Conservation (phyloP, 1,140 invertebrate species). For the Plodia interpunctella region DNA sequence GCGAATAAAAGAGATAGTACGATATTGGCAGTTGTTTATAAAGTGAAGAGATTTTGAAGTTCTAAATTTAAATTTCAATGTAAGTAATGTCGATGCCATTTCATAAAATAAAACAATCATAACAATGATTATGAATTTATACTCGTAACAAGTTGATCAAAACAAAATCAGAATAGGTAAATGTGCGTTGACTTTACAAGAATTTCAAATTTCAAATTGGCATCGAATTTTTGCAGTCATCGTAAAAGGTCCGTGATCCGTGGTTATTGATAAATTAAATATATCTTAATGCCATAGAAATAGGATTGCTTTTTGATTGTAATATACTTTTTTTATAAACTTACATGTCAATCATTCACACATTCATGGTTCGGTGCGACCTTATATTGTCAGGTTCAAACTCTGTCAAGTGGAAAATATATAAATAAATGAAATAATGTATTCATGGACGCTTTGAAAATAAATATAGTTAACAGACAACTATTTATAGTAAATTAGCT, state of each 20-base stretch:
- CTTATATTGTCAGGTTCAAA: conserved; percentile 17
- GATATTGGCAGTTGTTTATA: too few species aligned
- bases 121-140: too few species aligned
- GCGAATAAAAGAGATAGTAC: too few species aligned
- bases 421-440: too few species aligned
- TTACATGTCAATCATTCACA: conserved; percentile 27
- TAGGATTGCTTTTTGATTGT: conserved; percentile 4
- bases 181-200: conserved; percentile 16
- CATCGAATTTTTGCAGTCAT: background rate
- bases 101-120: too few species aligned
- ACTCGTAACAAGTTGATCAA: background rate
- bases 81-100: too few species aligned
- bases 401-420: conserved; percentile 9
- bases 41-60: too few species aligned
- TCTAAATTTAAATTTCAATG: too few species aligned
- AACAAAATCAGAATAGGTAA: conserved; percentile 13
- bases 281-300: background rate
- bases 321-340: conserved; percentile 3
- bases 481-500: too few species aligned
- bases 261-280: too few species aligned
- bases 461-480: background rate
- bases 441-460: conserved; percentile 1
- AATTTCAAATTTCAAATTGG: background rate
- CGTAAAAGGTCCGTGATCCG: too few species aligned
- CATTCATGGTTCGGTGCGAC: conserved; percentile 21